Conservation (phyloP, 1,140 invertebrate species). For the Drosophila ercepeae region DNA sequence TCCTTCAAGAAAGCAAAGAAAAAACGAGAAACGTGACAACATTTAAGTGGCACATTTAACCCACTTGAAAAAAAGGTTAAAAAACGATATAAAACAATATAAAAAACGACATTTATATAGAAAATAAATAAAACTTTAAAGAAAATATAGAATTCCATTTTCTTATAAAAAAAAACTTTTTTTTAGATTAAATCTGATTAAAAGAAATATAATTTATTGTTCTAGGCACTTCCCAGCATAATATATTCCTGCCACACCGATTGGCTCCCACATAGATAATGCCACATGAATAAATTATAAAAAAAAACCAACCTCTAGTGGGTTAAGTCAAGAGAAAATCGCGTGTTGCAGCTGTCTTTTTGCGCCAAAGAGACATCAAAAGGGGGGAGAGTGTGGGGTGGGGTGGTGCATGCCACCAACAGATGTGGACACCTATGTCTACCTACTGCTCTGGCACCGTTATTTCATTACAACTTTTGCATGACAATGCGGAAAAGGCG, state of each 20-base stretch:
- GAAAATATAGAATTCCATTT: no score
- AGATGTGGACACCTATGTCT: conserved; percentile 30
- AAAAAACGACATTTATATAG: no score
- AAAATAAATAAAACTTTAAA: background rate
- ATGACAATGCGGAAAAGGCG: conserved; percentile 63
- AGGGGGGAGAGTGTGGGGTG: background rate
- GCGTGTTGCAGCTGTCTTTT: conserved; percentile 36
- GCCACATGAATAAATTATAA: conserved; percentile 17
- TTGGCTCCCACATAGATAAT: background rate
- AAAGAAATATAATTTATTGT: background rate
- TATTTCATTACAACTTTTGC: conserved; percentile 79
- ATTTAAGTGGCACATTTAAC: conserved; percentile 43
- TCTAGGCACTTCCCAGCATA: background rate
- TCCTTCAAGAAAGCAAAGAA: conserved; percentile 20
- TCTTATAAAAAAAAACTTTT: no score
- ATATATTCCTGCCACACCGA: background rate
- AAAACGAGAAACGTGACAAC: conserved; percentile 24
- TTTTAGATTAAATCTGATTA: no score
- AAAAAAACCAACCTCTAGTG: background rate
- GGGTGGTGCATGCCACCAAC: background rate
- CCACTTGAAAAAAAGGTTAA: background rate
- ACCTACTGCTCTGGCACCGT: conserved; percentile 49
- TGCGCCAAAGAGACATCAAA: background rate
- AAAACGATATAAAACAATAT: no score
- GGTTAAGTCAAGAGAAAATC: conserved; percentile 29